Base-by-base conservation (phyloP, 1,140 invertebrate species). In the Delia radicum region DNA sequence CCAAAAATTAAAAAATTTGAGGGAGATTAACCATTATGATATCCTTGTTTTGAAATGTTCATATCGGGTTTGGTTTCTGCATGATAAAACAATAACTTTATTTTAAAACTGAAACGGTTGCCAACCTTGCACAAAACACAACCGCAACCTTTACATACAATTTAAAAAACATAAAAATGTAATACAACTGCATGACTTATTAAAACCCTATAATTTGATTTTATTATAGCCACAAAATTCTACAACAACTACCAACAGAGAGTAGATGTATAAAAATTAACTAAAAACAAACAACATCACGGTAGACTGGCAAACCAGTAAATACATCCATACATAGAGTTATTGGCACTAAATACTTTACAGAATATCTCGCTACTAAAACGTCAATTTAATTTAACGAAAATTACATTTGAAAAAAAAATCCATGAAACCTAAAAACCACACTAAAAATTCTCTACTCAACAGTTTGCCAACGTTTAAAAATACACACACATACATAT, bases 191-290 rank as follows among this genome's bases (percentile, higher is more conserved):
- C 31, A 33, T 37, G 29, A 69, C 37, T 69, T 69, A 69, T 33
- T 69, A 21, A 69, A 69, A 69, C 37, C 29, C 65, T 31, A 21
- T 69, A 69, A 69, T 69, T 69, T 69, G 65, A 69, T 69, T 69
- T 69, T 37, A 69, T 69, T 69, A 69, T 31, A 69, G 65, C 65
- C 65, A 69, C 65, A 69, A 37, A 69, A 21, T 33, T 69, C 7
- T 33, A 33, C 65, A 69, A 21, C 29, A 69, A 21, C n/a, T 24
- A 69, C n/a, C 65, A 69, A 33, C 24, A 69, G 37, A 69, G 37
- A 33, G 15, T 33, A 69, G 48, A 18, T 21, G 48, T 55, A 55
- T 21, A 8, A 55, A 21, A 55, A 55, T 55, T 21, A 55, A 55
- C 48, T 21, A n/a, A 55, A 55, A 24, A 55, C 24, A 55, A 55